Percentiles rank a stretch among this genome's conserved stretches.
Conservation (phyloP, 2,888 invertebrate species). For the Stenodera caucasica region DNA sequence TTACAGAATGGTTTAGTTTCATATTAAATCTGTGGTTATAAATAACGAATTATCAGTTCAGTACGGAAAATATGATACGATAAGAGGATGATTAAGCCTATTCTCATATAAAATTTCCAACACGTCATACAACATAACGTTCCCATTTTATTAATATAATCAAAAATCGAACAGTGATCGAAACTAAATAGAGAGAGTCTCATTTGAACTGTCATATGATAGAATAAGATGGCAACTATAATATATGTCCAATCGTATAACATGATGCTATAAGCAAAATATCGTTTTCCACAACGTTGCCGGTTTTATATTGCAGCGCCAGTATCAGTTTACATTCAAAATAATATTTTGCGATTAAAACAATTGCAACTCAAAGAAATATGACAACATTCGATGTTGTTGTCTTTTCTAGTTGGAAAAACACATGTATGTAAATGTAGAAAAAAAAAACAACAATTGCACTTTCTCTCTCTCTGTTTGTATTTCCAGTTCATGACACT, state of each 20-base stretch:
- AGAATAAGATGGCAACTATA: background rate
- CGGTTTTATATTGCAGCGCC: conserved; percentile 16
- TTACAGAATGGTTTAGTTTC: background rate
- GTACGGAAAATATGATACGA: conserved; percentile 15
- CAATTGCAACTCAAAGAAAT: conserved; percentile 9
- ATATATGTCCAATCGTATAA: background rate
- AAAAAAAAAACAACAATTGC: conserved; percentile 9
- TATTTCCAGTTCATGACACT: conserved; percentile 7
- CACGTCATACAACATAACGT: background rate
- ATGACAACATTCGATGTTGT: conserved; percentile 9
- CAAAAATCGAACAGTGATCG: background rate
- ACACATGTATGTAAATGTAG: background rate
- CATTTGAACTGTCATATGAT: background rate
- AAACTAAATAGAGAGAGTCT: background rate
- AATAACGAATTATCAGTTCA: conserved; percentile 24
- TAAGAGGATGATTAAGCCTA: conserved; percentile 17
- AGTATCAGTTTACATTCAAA: conserved; percentile 4
- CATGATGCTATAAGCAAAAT: conserved; percentile 20
- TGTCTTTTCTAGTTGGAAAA: background rate
- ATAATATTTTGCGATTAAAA: background rate
- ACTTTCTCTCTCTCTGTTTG: conserved; percentile 9
- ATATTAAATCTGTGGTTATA: conserved; percentile 9
- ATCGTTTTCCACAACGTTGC: conserved; percentile 33
- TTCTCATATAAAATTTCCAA: conserved; percentile 8
- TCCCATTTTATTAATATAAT: background rate